Percentiles rank a stretch among this genome's conserved stretches.
phyloP scores from a whole-genome alignment of 2,888 invertebrate species.

The Leucophora obtusa region DNA sequence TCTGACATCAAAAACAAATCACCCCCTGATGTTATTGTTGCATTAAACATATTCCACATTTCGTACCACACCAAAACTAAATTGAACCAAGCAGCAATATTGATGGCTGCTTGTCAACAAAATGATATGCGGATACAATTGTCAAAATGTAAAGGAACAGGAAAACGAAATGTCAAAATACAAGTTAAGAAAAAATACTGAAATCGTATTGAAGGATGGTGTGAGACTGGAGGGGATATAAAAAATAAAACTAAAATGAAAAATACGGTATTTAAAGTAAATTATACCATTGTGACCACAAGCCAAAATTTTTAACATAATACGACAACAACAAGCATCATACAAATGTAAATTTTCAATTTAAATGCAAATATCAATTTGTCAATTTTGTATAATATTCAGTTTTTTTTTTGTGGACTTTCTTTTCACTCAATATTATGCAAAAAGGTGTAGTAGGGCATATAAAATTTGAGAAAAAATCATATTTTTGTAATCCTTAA shows the following conservation, averaged over 20 bases:
- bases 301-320: conserved; percentile 27
- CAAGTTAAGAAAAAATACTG: conserved; percentile 6
- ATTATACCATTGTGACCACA: conserved; percentile 77
- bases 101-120: conserved; percentile 61
- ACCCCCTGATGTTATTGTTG: conserved; percentile 37
- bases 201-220: conserved; percentile 21
- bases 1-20: conserved; percentile 46
- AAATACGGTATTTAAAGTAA: conserved; percentile 77
- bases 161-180: conserved; percentile 64
- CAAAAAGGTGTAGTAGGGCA: conserved; percentile 31
- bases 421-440: conserved; percentile 17
- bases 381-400: conserved; percentile 73
- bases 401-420: conserved; percentile 28
- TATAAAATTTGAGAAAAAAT: conserved; percentile 16
- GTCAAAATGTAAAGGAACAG: conserved; percentile 56
- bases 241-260: conserved; percentile 66
- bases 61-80: not conserved
- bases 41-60: conserved; percentile 29
- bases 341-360: conserved; percentile 79
- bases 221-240: not conserved
- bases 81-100: conserved; percentile 27
- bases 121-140: conserved; percentile 62
- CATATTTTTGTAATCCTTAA: conserved; percentile 51
- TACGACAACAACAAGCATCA: conserved; percentile 63
- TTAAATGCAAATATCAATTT: conserved; percentile 80